phyloP scores from a whole-genome alignment of 23 tunicate species.

The Ascidia mentula region DNA sequence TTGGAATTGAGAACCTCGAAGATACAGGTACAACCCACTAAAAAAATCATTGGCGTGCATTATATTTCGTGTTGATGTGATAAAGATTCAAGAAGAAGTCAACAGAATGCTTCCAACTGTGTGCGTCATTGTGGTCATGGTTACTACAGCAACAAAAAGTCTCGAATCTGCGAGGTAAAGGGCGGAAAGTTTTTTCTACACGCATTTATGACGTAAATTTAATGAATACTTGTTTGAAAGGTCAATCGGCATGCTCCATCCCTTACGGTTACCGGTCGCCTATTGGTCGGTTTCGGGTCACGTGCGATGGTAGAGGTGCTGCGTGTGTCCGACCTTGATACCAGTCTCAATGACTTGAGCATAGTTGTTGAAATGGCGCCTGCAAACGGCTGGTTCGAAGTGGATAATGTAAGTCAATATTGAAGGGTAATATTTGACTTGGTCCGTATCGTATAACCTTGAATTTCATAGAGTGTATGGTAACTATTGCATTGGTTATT shows the following conservation, averaged over 20 bases:
- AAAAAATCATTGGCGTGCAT: not conserved
- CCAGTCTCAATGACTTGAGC: constrained; percentile 23
- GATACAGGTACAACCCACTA: constrained; percentile 20
- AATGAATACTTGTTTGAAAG: constrained; percentile 10
- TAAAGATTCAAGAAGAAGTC: too few species aligned
- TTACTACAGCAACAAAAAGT: constrained; percentile 40
- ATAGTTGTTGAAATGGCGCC: constrained; percentile 49
- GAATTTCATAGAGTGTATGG: too few species aligned
- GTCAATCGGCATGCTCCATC: constrained; percentile 50
- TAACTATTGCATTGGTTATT: too few species aligned
- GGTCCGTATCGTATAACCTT: too few species aligned
- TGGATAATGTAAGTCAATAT: constrained; percentile 68
- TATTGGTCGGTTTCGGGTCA: constrained; percentile 67
- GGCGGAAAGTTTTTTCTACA: not conserved
- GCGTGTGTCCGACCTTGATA: constrained; percentile 32
- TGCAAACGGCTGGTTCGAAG: constrained; percentile 67
- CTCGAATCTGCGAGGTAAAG: constrained; percentile 45
- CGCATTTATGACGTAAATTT: not conserved
- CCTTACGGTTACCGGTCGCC: constrained; percentile 18
- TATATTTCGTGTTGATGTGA: too few species aligned
- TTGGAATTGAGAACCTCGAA: not conserved
- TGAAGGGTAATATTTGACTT: too few species aligned
- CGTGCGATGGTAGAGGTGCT: constrained; percentile 45
- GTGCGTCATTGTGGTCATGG: constrained; percentile 40
- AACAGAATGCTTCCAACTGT: constrained; percentile 13